phyloP scores from a whole-genome alignment of 2,888 invertebrate genomes.

The Drosophila paramelanica region DNA sequence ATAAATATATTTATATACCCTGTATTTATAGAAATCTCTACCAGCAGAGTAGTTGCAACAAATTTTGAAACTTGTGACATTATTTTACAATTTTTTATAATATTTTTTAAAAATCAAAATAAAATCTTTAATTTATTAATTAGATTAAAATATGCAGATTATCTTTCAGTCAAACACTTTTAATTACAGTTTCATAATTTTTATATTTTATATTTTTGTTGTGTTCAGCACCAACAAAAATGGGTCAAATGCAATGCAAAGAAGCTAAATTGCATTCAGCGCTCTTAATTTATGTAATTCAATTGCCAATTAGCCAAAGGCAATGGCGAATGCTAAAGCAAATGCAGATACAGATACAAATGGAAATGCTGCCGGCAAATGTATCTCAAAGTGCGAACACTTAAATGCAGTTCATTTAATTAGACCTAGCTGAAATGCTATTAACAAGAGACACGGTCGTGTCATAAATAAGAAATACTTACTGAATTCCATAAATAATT shows the following conservation, averaged over 20 bases:
- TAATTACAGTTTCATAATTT: not conserved
- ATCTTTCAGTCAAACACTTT: not conserved
- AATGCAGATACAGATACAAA: slow-evolving; percentile 7
- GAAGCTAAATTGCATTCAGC: slow-evolving; percentile 57
- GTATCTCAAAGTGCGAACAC: slow-evolving; percentile 41
- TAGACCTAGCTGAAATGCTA: slow-evolving; percentile 3
- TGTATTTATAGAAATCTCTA: not conserved
- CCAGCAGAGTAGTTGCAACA: not conserved
- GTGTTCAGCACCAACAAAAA: slow-evolving; percentile 19
- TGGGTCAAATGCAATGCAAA: slow-evolving; percentile 61
- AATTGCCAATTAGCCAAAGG: slow-evolving; percentile 66
- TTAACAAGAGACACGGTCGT: slow-evolving; percentile 9
- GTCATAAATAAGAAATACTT: not conserved
- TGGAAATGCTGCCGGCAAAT: slow-evolving; percentile 12
- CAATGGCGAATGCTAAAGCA: slow-evolving; percentile 7
- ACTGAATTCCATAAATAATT: not conserved
- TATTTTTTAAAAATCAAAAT: too few relatives aligned
- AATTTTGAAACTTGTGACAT: too few relatives aligned
- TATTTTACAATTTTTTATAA: too few relatives aligned
- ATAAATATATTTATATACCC: slow-evolving; percentile 4
- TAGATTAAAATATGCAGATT: not conserved
- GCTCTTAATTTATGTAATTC: slow-evolving; percentile 66
- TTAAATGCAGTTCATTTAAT: slow-evolving; percentile 26
- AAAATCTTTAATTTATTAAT: not conserved
- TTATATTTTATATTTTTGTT: not conserved